Conservation (phyloP, 2,888 invertebrate genomes). For the Belgica antarctica region DNA sequence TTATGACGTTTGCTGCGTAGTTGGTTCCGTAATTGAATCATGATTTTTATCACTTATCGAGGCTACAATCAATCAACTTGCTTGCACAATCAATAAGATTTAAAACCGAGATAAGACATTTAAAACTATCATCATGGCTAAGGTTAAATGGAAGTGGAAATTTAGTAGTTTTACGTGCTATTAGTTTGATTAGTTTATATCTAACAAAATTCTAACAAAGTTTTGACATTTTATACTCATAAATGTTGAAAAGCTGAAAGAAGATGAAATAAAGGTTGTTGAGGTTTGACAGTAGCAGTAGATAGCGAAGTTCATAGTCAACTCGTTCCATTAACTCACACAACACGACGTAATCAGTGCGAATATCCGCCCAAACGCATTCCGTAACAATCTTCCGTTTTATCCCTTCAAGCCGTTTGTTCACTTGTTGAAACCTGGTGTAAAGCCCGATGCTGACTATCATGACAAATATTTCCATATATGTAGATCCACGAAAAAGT, state of each 20-base stretch:
- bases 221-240: constrained; percentile 60
- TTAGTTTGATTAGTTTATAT: too few relatives aligned
- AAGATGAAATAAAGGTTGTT: constrained; percentile 69
- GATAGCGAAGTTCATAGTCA: constrained; percentile 59
- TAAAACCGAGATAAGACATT: too few relatives aligned
- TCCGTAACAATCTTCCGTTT: constrained; percentile 58
- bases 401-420: constrained; percentile 52
- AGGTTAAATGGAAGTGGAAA: too few relatives aligned
- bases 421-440: constrained; percentile 61
- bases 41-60: too few relatives aligned
- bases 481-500: constrained; percentile 67
- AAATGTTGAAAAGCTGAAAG: constrained; percentile 64
- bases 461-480: constrained; percentile 65
- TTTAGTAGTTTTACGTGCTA: too few relatives aligned
- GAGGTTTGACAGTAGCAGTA: constrained; percentile 62
- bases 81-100: too few relatives aligned
- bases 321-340: constrained; percentile 60
- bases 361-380: constrained; percentile 61
- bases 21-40: too few relatives aligned
- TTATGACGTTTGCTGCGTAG: too few relatives aligned
- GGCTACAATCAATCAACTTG: too few relatives aligned
- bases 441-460: constrained; percentile 62
- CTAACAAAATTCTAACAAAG: too few relatives aligned
- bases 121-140: too few relatives aligned
- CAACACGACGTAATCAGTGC: constrained; percentile 63